Base-by-base conservation (phyloP, 2,797 vertebrate genomes). In the Euthynnus affinis region DNA sequence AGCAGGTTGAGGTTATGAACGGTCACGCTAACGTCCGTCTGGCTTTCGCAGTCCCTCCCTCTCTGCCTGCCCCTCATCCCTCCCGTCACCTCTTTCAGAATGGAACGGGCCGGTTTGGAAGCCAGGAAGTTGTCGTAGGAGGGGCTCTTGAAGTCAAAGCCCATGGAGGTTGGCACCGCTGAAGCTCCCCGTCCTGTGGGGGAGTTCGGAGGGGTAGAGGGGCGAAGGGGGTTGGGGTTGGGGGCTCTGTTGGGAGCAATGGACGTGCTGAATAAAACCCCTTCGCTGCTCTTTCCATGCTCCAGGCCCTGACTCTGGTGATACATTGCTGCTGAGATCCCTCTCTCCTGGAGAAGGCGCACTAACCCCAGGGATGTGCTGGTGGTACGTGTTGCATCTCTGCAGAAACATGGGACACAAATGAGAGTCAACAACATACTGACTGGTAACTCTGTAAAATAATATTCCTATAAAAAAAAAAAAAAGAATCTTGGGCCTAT, bases 351-450 rank as follows among this genome's bases (percentile, higher is more conserved):
- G 75, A 99, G 95, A 64, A 99, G 96, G 91, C 97, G 97, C 87
- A 99, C 98, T 75, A 99, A 93, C 46, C 98, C 98, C 83, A 99
- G 91, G 9, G 98, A 99, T 0, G 98, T 99, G 96, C 98, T 99
- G 96, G 97, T 98, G 2, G 98, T 99, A 1, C 97, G 98, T 0
- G 98, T 99, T 75, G 97, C 97, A 90, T 99, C 98, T 83, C 94
- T 95, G 88, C 27, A 87, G 13, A 66, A 53, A 76, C 49, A 82
- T 3, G 5, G 25, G 34, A 44, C 23, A 62, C 7, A 58, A 49
- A 61, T 23, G 15, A 68, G 59, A 60, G 48, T 70, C 22, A 56
- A 22, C 4, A 25, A 40, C 53, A 76, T 9, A 63, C 25, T 13
- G 23, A 55, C 18, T 20, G 5, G 2, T 1, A 29, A 27, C 1